phyloP scores from a whole-genome alignment of 37 sponge, comb jelly and placozoan genomes.

The Crambe crambe region DNA sequence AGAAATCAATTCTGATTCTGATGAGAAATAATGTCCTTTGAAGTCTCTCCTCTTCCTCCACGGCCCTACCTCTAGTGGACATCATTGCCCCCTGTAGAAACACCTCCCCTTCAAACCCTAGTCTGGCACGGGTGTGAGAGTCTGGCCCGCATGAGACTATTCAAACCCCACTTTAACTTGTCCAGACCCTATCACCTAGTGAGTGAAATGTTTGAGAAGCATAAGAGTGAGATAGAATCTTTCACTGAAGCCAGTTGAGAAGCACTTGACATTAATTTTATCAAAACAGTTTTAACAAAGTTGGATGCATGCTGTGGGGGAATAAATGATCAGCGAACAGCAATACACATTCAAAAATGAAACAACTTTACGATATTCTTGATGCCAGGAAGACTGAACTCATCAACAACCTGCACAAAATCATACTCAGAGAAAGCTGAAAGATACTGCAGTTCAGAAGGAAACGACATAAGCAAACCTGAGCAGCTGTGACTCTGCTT shows the following conservation, averaged over 20 bases:
- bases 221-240: slow-evolving; percentile 13
- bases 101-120: no score
- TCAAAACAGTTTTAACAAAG: slow-evolving; percentile 14
- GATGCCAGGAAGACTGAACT: slow-evolving; percentile 7
- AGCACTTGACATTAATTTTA: slow-evolving; percentile 3
- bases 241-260: slow-evolving; percentile 23
- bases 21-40: no score
- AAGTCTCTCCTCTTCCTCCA: no score
- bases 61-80: no score
- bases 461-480: not conserved
- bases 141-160: no score
- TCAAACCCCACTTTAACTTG: no score
- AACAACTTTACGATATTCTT: slow-evolving; percentile 11
- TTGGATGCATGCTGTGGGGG: not conserved
- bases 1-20: no score
- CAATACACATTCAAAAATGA: slow-evolving; percentile 7
- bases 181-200: slow-evolving; percentile 23
- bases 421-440: slow-evolving; percentile 14
- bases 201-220: slow-evolving; percentile 6
- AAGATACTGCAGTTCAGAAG: not conserved
- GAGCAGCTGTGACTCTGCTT: slow-evolving; percentile 6
- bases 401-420: not conserved
- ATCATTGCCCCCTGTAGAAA: no score
- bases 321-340: slow-evolving; percentile 25
- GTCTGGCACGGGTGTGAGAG: no score